Percentiles rank a stretch among this genome's conserved stretches.
These are phyloP conservation scores for Perccottus glenii DNA, from an alignment of 2,113 vertebrate species.

Conservation along the genomic window DNA sequence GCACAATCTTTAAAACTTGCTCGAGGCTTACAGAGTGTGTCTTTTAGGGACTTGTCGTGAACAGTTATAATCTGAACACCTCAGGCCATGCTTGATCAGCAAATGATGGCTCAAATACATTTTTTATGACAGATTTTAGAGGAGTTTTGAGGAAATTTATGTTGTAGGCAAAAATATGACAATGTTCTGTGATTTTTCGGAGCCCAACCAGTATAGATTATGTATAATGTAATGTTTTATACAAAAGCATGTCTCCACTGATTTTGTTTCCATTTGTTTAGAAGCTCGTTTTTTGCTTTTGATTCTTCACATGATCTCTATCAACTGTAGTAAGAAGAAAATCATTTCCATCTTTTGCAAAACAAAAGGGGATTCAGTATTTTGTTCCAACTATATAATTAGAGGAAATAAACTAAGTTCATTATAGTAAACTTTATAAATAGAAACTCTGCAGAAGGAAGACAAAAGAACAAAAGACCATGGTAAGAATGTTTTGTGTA, in stretches of 20 bases:
- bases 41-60: neutral
- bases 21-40: neutral
- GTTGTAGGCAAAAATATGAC: neutral
- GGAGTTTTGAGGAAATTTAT: neutral
- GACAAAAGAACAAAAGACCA: too few relatives aligned
- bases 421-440: too few relatives aligned
- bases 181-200: neutral
- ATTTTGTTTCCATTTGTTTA: neutral
- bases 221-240: neutral
- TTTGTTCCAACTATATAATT: too few relatives aligned
- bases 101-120: neutral
- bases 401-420: too few relatives aligned
- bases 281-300: neutral
- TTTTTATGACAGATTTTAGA: neutral
- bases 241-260: neutral
- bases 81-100: neutral
- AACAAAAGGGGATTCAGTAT: too few relatives aligned
- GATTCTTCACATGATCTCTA: neutral
- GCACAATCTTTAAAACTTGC: neutral
- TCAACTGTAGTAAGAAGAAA: neutral
- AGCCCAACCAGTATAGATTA: neutral
- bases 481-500: too few relatives aligned
- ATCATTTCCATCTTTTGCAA: too few relatives aligned
- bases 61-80: neutral
- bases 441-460: too few relatives aligned